Evolutionary conservation across 2,888 invertebrate genomes (phyloP), one percentile per base, ranked within the genome.

Genomic region (Caradrina kadenii): DNA sequence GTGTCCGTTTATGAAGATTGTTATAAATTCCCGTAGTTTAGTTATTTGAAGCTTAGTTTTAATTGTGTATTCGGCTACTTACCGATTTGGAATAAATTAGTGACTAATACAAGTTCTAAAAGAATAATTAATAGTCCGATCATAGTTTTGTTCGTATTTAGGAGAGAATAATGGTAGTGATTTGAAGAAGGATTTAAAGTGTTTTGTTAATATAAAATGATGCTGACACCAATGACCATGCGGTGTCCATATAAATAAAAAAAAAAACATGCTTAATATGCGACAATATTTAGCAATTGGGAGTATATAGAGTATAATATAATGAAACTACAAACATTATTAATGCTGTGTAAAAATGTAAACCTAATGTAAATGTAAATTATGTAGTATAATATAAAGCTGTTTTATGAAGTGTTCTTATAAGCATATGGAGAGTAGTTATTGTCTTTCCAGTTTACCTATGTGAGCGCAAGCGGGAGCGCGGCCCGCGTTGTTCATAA

Each of bases 391-490:
- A 94, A 93, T 92, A 93, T 92, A 93, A 91, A 93, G 93, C 94
- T 93, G 95, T 94, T 96, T 94, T 93, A 94, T 93, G 91, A 95
- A 95, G 94, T 95, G 95, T 96, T 95, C 95, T 95, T 94, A 95
- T 95, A 94, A 93, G 92, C 91, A 84, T 93, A 93, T 86, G 92
- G 91, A 90, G 91, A 90, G 89, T 89, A 89, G 90, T 83, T 88
- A 85, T 85, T 86, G 86, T 88, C 89, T 89, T 90, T 89, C 88
- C 88, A 86, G 83, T 63, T 76, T 65, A 76, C 77, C 76, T 74
- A 81, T 74, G 78, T 56, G 81, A 62, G 84, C 80, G 84, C 82
- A 75, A 81, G 26, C 81, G 86, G 78, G 85, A 78, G 87, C 60
- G 83, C 79, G 64, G 76, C 75, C 78, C 75, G 58, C 71, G 35